A percentile compares a stretch with the other conserved stretches of the same genome.
These are phyloP conservation scores for Papilio machaon DNA, from an alignment of 1,140 invertebrate genomes.

Conservation along the genomic window DNA sequence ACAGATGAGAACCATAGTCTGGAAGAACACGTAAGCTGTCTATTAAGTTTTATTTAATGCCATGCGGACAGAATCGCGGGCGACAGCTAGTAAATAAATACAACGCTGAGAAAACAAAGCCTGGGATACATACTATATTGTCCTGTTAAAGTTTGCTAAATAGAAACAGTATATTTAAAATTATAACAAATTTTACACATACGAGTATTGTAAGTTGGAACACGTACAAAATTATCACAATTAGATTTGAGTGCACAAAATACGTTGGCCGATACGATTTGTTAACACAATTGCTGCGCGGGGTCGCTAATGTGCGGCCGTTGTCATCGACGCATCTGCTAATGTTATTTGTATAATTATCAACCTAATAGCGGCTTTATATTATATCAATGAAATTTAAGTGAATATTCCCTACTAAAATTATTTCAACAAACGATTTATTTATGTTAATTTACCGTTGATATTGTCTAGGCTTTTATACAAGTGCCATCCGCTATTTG, in stretches of 20 bases:
- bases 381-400: constrained; percentile 37
- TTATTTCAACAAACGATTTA: constrained; percentile 13
- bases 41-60: too few relatives aligned
- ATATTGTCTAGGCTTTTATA: not conserved
- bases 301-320: constrained; percentile 34
- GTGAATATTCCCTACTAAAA: constrained; percentile 15
- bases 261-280: constrained; percentile 35
- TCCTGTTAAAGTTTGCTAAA: not conserved
- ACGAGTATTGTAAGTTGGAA: constrained; percentile 16
- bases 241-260: constrained; percentile 33
- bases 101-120: too few relatives aligned
- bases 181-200: constrained; percentile 12
- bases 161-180: not conserved
- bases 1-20: too few relatives aligned
- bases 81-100: too few relatives aligned
- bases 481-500: not conserved
- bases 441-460: not conserved
- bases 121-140: not conserved
- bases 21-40: too few relatives aligned
- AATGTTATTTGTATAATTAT: constrained; percentile 39
- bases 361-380: constrained; percentile 30
- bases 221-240: constrained; percentile 35
- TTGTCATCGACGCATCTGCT: constrained; percentile 29
- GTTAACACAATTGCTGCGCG: constrained; percentile 36
- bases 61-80: too few relatives aligned